These are phyloP conservation scores for Ormyrus pomaceus DNA, from an alignment of 2,888 invertebrate genomes.

Conservation along the genomic window DNA sequence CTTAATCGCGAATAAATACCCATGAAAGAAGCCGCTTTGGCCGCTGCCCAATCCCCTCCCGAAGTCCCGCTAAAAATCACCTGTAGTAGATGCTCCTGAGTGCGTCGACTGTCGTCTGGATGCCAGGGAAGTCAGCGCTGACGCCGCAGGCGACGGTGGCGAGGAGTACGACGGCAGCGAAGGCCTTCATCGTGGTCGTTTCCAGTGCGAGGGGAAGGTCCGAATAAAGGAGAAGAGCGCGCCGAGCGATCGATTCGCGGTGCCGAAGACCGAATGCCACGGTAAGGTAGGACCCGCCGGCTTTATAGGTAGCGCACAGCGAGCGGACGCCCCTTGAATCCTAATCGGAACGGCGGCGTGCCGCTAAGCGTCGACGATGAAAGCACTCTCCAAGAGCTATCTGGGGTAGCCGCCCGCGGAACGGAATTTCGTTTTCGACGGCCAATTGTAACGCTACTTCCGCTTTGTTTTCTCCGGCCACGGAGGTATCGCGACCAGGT, in stretches of 20 bases:
- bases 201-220: no score
- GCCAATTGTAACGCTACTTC: constrained; percentile 55
- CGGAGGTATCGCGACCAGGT: constrained; percentile 2
- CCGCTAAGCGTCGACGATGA: constrained; percentile 67
- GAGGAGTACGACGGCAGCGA: constrained; percentile 65
- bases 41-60: no score
- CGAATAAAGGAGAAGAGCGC: background rate
- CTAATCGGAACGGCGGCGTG: constrained; percentile 62
- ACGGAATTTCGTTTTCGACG: constrained; percentile 57
- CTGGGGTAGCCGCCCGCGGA: constrained; percentile 41
- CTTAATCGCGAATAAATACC: no score
- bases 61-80: constrained; percentile 59
- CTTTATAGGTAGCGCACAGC: constrained; percentile 70
- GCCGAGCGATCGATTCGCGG: constrained; percentile 69
- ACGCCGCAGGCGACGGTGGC: constrained; percentile 58
- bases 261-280: constrained; percentile 73
- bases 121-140: constrained; percentile 57
- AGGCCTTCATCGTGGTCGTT: constrained; percentile 67
- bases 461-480: constrained; percentile 14
- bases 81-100: constrained; percentile 71
- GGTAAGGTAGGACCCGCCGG: constrained; percentile 67
- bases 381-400: constrained; percentile 66
- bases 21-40: no score
- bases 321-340: constrained; percentile 37
- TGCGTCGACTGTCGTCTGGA: constrained; percentile 68